Percentiles rank a stretch among this genome's conserved stretches.
Evolutionary conservation across 2,888 invertebrate species (phyloP).

Genomic region (Plebejus melissa): DNA sequence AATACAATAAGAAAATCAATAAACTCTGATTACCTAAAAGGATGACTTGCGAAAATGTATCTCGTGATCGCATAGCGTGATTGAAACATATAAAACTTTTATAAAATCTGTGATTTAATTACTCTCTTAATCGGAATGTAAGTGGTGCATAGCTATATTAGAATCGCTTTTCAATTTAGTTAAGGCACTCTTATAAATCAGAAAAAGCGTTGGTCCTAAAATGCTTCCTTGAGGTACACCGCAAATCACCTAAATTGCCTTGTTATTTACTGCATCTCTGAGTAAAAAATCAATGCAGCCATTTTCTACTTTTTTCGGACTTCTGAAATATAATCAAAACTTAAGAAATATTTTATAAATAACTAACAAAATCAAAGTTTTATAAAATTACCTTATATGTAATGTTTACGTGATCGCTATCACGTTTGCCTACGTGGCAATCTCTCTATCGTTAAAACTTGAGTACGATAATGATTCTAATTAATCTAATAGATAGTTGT

Average conservation of each 20-base stretch:
- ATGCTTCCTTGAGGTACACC: not conserved
- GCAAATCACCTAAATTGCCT: not conserved
- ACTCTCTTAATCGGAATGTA: not conserved
- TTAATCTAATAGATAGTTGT: not conserved
- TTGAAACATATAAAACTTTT: not conserved
- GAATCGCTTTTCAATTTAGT: not conserved
- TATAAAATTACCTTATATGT: not conserved
- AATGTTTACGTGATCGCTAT: conserved; percentile 8
- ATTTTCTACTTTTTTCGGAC: not conserved
- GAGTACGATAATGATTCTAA: not conserved
- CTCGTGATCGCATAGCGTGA: conserved; percentile 1
- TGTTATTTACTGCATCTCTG: not conserved
- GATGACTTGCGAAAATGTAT: not conserved
- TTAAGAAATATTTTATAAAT: too few species aligned
- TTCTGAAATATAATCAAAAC: too few species aligned
- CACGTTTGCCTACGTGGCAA: not conserved
- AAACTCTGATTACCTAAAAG: not conserved
- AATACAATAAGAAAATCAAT: not conserved
- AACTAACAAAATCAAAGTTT: not conserved
- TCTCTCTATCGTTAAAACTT: not conserved
- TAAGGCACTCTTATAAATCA: not conserved
- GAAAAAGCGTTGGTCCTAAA: not conserved
- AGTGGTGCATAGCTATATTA: not conserved
- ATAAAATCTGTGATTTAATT: not conserved
- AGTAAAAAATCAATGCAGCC: not conserved